Evolutionary conservation across 2,797 vertebrate genomes (phyloP).

Genomic region (Lithobates sylvaticus): DNA sequence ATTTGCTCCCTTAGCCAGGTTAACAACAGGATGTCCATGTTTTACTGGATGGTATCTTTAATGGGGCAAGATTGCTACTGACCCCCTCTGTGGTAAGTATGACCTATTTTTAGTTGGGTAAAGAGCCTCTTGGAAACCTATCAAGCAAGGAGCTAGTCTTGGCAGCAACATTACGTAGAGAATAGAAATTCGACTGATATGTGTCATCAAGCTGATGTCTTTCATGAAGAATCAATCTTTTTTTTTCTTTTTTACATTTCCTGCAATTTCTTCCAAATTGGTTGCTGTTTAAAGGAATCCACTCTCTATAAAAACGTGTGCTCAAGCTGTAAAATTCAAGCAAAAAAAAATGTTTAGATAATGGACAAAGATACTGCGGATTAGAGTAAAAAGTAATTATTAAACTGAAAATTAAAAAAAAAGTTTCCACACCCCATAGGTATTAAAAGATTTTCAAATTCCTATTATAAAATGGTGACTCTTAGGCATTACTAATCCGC

Average conservation of each 20-base stretch:
- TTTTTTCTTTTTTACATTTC: not conserved
- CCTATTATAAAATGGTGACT: conserved; percentile 30
- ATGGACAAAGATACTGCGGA: conserved; percentile 1
- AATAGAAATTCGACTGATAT: too few relatives aligned
- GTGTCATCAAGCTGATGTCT: too few relatives aligned
- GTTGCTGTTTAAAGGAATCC: not conserved
- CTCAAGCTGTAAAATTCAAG: not conserved
- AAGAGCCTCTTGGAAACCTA: too few relatives aligned
- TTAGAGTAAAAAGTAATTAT: conserved; percentile 32
- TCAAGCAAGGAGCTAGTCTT: too few relatives aligned
- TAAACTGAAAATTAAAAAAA: not conserved
- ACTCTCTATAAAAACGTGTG: not conserved
- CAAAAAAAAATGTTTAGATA: conserved; percentile 20
- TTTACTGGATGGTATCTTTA: too few relatives aligned
- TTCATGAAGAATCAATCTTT: too few relatives aligned
- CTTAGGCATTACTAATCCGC: conserved; percentile 28
- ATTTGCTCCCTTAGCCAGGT: too few relatives aligned
- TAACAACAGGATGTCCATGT: too few relatives aligned
- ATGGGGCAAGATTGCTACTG: too few relatives aligned
- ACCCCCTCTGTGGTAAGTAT: too few relatives aligned
- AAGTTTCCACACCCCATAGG: conserved; percentile 1
- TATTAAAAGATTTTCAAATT: conserved; percentile 33
- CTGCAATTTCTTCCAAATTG: not conserved
- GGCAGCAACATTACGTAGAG: too few relatives aligned
- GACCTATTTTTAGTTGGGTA: too few relatives aligned